Evolutionary conservation across 2,888 invertebrate genomes (phyloP).

Genomic region (Drosophila pseudotalamancana): DNA sequence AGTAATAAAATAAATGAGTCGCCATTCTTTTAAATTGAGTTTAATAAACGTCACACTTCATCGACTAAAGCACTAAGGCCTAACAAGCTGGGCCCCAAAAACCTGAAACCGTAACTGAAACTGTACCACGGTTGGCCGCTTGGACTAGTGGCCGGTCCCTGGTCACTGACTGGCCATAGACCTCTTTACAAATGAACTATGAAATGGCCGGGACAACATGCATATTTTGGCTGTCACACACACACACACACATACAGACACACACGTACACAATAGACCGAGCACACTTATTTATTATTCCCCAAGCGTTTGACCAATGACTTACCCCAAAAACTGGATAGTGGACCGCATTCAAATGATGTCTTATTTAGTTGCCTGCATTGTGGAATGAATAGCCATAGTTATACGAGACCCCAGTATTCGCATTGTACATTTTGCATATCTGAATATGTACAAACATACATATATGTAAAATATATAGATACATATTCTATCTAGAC

Average conservation of each 20-base stretch:
- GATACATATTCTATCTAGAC: constrained; percentile 24
- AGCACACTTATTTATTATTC: constrained; percentile 78
- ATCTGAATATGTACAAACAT: constrained; percentile 9
- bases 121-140: constrained; percentile 67
- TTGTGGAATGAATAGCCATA: constrained; percentile 58
- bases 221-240: constrained; percentile 56
- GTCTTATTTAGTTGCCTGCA: constrained; percentile 76
- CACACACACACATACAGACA: constrained; percentile 21
- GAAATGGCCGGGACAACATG: constrained; percentile 76
- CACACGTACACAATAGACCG: constrained; percentile 21
- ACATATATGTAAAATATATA: constrained; percentile 7
- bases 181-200: constrained; percentile 75
- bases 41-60: constrained; percentile 80
- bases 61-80: constrained; percentile 71
- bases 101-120: constrained; percentile 53
- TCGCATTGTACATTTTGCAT: constrained; percentile 24
- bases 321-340: constrained; percentile 61
- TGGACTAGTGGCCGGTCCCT: constrained; percentile 26
- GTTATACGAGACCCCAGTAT: constrained; percentile 30
- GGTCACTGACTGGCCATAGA: constrained; percentile 26
- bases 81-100: constrained; percentile 43
- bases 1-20: constrained; percentile 80
- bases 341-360: constrained; percentile 76
- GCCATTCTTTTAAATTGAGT: constrained; percentile 80
- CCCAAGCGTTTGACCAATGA: constrained; percentile 78